Evolutionary conservation across 2,113 vertebrate species (phyloP).

Genomic region (Pongo abelii): DNA sequence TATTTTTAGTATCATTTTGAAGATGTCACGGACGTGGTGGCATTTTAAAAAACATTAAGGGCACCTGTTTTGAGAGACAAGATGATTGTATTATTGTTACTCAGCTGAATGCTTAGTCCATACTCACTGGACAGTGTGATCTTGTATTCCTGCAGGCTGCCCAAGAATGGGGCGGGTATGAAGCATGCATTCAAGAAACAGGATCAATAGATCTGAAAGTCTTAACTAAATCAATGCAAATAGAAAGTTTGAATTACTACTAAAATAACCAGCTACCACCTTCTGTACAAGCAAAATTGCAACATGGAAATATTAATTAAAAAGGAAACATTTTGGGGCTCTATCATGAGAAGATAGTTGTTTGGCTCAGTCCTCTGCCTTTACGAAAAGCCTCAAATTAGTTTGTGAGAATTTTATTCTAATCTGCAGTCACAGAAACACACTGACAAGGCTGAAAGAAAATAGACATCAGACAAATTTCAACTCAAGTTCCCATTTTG

Average conservation of each 20-base stretch:
- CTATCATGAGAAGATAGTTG: not conserved
- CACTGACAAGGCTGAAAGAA: not conserved
- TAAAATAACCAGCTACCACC: not conserved
- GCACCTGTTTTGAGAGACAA: not conserved
- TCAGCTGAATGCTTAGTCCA: not conserved
- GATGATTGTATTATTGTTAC: slow-evolving; percentile 19
- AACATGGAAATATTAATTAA: not conserved
- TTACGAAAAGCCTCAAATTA: not conserved
- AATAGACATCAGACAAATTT: not conserved
- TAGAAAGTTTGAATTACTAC: not conserved
- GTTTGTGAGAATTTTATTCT: not conserved
- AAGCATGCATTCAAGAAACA: not conserved
- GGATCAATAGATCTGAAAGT: not conserved
- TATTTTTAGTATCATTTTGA: slow-evolving; percentile 37
- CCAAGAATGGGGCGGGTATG: not conserved
- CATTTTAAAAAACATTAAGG: slow-evolving; percentile 15
- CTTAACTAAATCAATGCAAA: not conserved
- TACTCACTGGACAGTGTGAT: not conserved
- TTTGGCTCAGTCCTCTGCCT: not conserved
- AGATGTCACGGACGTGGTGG: not conserved
- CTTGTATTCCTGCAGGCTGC: not conserved
- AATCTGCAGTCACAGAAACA: not conserved
- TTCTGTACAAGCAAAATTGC: not conserved
- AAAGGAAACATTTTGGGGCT: not conserved
- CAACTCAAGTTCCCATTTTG: not conserved